Base-by-base conservation (phyloP, 2,888 invertebrate species). In the Hanleya hanleyi region DNA sequence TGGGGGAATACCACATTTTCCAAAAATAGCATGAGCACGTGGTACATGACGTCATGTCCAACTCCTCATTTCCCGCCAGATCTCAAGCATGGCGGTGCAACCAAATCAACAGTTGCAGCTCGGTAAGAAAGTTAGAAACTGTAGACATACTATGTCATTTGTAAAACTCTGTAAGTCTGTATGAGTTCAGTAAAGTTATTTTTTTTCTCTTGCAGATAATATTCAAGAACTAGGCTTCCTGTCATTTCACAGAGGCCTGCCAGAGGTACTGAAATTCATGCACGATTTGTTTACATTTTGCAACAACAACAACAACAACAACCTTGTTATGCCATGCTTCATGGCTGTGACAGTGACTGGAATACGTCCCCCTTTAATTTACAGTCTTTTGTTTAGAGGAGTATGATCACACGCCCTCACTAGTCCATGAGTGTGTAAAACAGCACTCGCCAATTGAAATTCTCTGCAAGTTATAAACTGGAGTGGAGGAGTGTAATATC, bases 141-240 rank as follows among this genome's bases (percentile, higher is more conserved):
- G 22, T 22, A 2, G 1, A 26, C 2, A 15, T 57, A 15, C 4
- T 4, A 22, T 26, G 7, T 4, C 57, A 29, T 1, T 29, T 29
- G 22, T 7, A 29, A 4, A 57, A 57, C 7, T 4, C 15, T 26
- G 26, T 57, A 22, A 15, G 29, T 22, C 29, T 7, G 2, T 2
- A 4, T 26, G 12, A 3, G 12, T 29, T 7, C 22, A 29, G 41
- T 22, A 26, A 2, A 50, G 12, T 12, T 6, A 7, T n/a, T 69
- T 67, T 38, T 38, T 76, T 71, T 73, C 65, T 61, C 71, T 62
- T 93, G 82, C 92, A 95, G 95, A 95, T 92, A 91, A 93, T 61
- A 91, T 93, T 50, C 94, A 94, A 84, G 95, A 95, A 86, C 93
- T 93, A 85, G 92, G 93, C 76, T 95, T 95, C 88, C 92, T 95